Percentiles rank a stretch among this genome's conserved stretches.
Evolutionary conservation across 2,797 vertebrate species (phyloP).

Genomic region (Syncerus caffer): DNA sequence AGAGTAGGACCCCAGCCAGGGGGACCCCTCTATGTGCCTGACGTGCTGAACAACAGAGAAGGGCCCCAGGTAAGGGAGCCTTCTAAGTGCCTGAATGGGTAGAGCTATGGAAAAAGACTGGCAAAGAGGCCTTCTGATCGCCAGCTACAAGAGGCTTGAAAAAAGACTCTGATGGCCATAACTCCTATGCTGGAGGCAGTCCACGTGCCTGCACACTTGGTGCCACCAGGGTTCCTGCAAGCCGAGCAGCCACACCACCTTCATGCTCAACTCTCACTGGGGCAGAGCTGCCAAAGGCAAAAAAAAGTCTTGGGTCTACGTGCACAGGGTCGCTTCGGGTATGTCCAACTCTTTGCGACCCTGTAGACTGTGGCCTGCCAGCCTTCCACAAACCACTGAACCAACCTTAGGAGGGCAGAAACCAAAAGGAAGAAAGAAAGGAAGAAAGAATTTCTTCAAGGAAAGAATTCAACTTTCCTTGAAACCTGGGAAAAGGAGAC

Average conservation of each 20-base stretch:
- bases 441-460: neutral
- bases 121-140: neutral
- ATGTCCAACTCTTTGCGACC: accelerated
- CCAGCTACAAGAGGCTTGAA: neutral
- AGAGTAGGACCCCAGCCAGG: neutral
- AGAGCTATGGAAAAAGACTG: neutral
- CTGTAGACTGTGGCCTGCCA: neutral
- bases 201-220: neutral
- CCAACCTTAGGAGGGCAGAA: neutral
- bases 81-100: neutral
- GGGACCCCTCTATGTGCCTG: neutral
- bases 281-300: neutral
- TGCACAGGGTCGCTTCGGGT: accelerated
- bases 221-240: accelerated
- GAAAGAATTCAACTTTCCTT: neutral
- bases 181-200: neutral
- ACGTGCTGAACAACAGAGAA: neutral
- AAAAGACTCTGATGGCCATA: neutral
- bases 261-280: neutral
- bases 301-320: neutral
- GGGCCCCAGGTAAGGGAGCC: neutral
- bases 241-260: neutral
- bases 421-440: too few species aligned
- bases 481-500: too few species aligned
- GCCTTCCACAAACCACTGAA: neutral